Evolutionary conservation across 2,113 vertebrate species (phyloP).

Genomic region (Bufo bufo): DNA sequence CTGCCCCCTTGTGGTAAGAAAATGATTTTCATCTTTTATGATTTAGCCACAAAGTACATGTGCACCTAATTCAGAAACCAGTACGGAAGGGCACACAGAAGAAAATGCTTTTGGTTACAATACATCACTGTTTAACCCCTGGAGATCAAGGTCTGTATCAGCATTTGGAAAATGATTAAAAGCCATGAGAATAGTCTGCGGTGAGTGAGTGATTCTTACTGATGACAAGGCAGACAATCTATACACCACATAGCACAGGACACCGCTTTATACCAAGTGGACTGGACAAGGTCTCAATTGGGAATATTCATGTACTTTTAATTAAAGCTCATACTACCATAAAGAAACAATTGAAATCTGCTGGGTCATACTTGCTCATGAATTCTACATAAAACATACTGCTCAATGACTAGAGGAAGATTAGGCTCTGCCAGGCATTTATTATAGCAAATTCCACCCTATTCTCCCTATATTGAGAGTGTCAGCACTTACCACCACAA

Average conservation of each 20-base stretch:
- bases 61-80: neutral
- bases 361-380: too few species aligned
- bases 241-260: neutral
- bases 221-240: neutral
- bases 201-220: neutral
- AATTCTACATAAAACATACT: too few species aligned
- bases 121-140: conserved; percentile 14
- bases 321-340: too few species aligned
- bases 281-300: too few species aligned
- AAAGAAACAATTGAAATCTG: too few species aligned
- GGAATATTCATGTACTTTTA: too few species aligned
- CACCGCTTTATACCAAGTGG: too few species aligned
- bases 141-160: neutral
- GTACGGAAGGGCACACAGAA: neutral
- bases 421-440: too few species aligned
- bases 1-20: neutral
- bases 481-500: conserved; percentile 83
- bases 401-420: too few species aligned
- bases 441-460: too few species aligned
- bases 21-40: neutral
- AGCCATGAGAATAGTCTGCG: neutral
- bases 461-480: neutral
- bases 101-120: neutral
- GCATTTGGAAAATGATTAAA: conserved; percentile 9
- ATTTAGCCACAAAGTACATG: neutral